Base-by-base conservation (phyloP, 2,888 invertebrate genomes). In the Acanthoscelides obtectus region DNA sequence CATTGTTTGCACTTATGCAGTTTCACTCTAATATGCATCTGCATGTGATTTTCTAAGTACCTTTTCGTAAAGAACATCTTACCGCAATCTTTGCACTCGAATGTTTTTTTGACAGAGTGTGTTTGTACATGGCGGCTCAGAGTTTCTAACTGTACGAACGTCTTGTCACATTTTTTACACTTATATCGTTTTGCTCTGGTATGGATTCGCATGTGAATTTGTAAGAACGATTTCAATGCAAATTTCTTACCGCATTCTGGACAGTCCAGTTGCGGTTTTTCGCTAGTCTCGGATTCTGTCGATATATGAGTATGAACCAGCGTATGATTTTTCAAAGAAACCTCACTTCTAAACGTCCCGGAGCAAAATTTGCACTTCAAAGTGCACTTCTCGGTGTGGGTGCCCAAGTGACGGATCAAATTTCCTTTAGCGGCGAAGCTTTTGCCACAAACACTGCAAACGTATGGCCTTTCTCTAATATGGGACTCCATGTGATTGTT, bases 1-100 rank as follows among this genome's bases (percentile, higher is more conserved):
- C 98, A 99, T 63, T 63, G 12, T 17, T 17, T 17, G 17, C 63
- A 63, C 63, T n/a, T n/a, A n/a, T n/a, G n/a, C n/a, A n/a, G n/a
- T n/a, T n/a, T n/a, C n/a, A n/a, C n/a, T n/a, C n/a, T 63, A 8
- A 17, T 63, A 17, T 63, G 63, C 20, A 3, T n/a, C 65, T 5
- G 3, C 20, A 3, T 65, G 65, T 65, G 65, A 5, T 5, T 3
- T 3, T 25, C 8, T 8, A 25, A 25, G 3, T 3, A 25, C 3
- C 4, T 8, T 8, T 8, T 65, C 3, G 71, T 79, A 65, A 75
- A 72, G 66, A 67, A 77, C 67, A 69, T 69, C 70, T 76, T 77
- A 6, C 22, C 25, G 72, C 77, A 77, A 64, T 74, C 22, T 20
- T 68, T 45, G 64, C 77, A 77, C 19, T 68, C 66, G 66, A 75